Base-by-base conservation (phyloP, 2,797 vertebrate species). In the Brachyrhaphis roseni region DNA sequence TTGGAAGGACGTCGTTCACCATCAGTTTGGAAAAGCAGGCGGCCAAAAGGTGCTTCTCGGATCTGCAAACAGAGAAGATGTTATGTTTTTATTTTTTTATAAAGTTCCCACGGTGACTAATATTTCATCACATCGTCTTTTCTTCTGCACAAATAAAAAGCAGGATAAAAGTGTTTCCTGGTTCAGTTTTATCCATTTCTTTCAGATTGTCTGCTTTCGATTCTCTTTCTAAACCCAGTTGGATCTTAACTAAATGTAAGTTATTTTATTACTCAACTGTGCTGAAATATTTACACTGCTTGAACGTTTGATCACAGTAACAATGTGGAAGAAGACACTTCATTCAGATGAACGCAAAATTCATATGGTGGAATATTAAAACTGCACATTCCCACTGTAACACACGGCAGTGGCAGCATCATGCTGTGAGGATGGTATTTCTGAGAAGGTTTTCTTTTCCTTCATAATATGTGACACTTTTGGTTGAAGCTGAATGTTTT, bases 21-120 rank as follows among this genome's bases (percentile, higher is more conserved):
- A 99, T 95, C 82, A 98, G 89, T 89, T 94, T 95, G 68, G 88
- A 94, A 85, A 99, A 97, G 84, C 97, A 98, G 62, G 94, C 78
- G 10, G 84, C 93, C 76, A 98, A 91, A 8, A 91, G 85, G 45
- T 94, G 91, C 51, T 82, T 91, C 46, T 88, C 66, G 1, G 93
- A 88, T 82, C 98, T 99, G 90, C 1, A 84, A 81, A 71, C 76
- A 75, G 18, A 86, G 10, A 46, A 66, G 31, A 43, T 12, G 36
- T 18, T 0, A 23, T 36, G 0, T 15, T 41, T n/a, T 34, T 15
- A 59, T 5, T 59, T 59, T 53, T 55, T 28, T 2, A 5, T 59
- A 16, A 59, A 5, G 3, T 59, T 31, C 5, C 18, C n/a, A 31
- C 0, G 28, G 28, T 28, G 4, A 16, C 12, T 16, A 15, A 15